phyloP scores from a whole-genome alignment of 2,797 vertebrate species.

The Sebastes taczanowskii region DNA sequence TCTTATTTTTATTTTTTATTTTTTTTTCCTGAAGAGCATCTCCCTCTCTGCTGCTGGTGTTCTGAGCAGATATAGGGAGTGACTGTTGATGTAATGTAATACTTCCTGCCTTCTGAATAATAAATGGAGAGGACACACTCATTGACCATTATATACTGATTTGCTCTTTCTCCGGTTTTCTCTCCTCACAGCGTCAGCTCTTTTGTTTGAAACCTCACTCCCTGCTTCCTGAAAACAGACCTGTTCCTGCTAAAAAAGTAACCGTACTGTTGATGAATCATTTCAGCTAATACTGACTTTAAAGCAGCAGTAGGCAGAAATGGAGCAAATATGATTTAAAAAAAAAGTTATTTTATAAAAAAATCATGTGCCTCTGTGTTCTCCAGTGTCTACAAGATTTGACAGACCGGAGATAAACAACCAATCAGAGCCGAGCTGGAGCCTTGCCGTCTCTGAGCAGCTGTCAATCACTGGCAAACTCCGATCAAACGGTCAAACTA shows the following conservation, averaged over 20 bases:
- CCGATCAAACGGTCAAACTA: too few relatives aligned
- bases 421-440: too few relatives aligned
- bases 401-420: too few relatives aligned
- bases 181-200: constrained; percentile 28
- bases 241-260: constrained; percentile 8
- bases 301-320: too few relatives aligned
- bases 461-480: too few relatives aligned
- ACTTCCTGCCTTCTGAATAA: constrained; percentile 81
- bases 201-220: constrained; percentile 39
- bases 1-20: not conserved
- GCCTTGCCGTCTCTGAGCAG: too few relatives aligned
- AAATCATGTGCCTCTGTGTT: too few relatives aligned
- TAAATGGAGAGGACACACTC: constrained; percentile 72
- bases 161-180: constrained; percentile 21
- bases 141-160: constrained; percentile 58
- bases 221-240: constrained; percentile 3
- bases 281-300: not conserved
- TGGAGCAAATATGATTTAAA: too few relatives aligned
- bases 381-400: too few relatives aligned
- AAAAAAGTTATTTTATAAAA: too few relatives aligned
- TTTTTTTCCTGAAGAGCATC: not conserved
- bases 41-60: not conserved
- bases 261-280: not conserved
- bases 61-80: constrained; percentile 15
- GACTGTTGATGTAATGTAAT: constrained; percentile 68